Evolutionary conservation across 2,797 vertebrate genomes (phyloP).

Genomic region (Parauchenoglanis ngamensis): DNA sequence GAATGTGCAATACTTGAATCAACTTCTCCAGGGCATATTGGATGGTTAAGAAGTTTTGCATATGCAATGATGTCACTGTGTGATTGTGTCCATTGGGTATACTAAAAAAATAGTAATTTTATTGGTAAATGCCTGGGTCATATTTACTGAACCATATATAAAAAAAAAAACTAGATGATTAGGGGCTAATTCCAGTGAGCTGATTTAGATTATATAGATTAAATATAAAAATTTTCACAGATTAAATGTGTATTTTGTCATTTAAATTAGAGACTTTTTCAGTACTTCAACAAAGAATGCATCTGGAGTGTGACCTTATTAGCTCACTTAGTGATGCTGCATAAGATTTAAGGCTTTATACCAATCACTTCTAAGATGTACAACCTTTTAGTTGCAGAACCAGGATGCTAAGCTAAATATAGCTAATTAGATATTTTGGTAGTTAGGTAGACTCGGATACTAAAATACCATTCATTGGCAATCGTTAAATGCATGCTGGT

Average conservation of each 20-base stretch:
- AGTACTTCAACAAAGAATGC: background rate
- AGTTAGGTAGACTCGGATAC: background rate
- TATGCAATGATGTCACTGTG: background rate
- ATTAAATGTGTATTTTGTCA: background rate
- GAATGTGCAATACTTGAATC: conserved; percentile 38
- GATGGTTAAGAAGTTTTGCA: conserved; percentile 23
- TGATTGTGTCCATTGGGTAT: too few species aligned
- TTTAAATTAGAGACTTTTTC: background rate
- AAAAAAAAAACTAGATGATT: background rate
- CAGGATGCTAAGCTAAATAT: background rate
- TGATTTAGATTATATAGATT: background rate
- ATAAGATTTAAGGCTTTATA: background rate
- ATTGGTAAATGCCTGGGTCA: background rate
- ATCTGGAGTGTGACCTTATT: background rate
- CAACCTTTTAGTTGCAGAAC: background rate
- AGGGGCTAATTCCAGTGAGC: too few species aligned
- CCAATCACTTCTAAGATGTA: background rate
- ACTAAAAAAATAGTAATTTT: background rate
- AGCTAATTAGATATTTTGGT: background rate
- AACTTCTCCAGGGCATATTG: conserved; percentile 23
- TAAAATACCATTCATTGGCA: background rate
- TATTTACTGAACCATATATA: background rate
- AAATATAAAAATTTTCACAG: background rate
- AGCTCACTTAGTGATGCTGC: background rate
- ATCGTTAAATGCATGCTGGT: background rate